A percentile compares a stretch with the other conserved stretches of the same genome.
These are phyloP conservation scores for Sakesphorus luctuosus DNA, from an alignment of 2,113 vertebrate genomes.

Conservation along the genomic window DNA sequence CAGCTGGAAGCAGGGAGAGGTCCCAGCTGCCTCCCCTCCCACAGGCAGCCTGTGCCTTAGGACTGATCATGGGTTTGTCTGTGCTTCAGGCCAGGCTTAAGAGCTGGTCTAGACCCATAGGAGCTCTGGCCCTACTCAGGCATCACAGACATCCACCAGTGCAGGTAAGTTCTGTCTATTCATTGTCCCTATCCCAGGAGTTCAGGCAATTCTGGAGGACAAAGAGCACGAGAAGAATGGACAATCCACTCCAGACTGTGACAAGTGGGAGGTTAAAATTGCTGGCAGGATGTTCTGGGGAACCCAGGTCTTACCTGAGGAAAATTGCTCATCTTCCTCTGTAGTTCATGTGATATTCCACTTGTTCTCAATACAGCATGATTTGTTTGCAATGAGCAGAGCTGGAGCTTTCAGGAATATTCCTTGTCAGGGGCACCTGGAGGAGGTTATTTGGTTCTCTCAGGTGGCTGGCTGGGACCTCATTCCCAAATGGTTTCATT, in stretches of 20 bases:
- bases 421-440: background rate
- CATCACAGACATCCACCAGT: rapidly evolving
- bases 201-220: background rate
- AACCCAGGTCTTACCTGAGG: background rate
- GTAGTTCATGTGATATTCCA: background rate
- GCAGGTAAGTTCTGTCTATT: background rate
- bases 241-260: rapidly evolving
- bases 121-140: no score
- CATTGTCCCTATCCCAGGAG: background rate
- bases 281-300: background rate
- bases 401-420: background rate
- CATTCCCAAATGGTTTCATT: background rate
- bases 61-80: no score
- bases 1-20: background rate
- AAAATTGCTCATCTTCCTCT: background rate
- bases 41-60: background rate
- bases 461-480: background rate
- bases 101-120: background rate
- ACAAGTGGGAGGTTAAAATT: background rate
- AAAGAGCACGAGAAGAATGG: background rate
- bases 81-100: background rate
- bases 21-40: background rate
- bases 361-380: background rate
- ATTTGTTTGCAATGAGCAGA: background rate
- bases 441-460: background rate